Conservation (phyloP, 2,797 vertebrate species). For the Halcyon leucocephala region DNA sequence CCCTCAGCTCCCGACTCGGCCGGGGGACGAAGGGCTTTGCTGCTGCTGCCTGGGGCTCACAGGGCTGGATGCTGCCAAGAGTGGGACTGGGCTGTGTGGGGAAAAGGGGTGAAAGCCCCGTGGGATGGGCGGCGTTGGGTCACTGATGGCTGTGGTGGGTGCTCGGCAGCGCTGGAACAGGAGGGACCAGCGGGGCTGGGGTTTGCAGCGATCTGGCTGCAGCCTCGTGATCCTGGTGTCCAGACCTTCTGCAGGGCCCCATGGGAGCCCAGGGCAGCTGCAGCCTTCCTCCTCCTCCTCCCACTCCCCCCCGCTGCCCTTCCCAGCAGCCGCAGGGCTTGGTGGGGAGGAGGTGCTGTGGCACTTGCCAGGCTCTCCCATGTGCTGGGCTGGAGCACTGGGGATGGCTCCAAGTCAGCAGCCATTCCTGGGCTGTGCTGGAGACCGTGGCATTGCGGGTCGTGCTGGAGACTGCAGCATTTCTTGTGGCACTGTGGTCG, state of each 20-base stretch:
- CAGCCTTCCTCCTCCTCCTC: background rate
- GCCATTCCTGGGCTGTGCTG: background rate
- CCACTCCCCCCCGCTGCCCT: accelerated
- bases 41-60: background rate
- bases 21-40: accelerated
- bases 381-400: background rate
- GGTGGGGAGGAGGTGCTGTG: background rate
- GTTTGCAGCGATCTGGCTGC: background rate
- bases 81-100: background rate
- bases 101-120: background rate
- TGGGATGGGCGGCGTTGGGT: accelerated
- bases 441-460: background rate
- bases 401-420: background rate
- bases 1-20: background rate
- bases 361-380: accelerated
- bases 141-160: accelerated
- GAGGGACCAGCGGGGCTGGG: background rate
- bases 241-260: background rate
- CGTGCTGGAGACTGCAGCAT: background rate
- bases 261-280: background rate
- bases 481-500: accelerated
- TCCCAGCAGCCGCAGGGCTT: background rate
- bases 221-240: background rate
- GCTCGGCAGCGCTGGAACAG: accelerated
- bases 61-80: background rate